Conservation (phyloP, 2,888 invertebrate genomes). For the Phyllotreta striolata region DNA sequence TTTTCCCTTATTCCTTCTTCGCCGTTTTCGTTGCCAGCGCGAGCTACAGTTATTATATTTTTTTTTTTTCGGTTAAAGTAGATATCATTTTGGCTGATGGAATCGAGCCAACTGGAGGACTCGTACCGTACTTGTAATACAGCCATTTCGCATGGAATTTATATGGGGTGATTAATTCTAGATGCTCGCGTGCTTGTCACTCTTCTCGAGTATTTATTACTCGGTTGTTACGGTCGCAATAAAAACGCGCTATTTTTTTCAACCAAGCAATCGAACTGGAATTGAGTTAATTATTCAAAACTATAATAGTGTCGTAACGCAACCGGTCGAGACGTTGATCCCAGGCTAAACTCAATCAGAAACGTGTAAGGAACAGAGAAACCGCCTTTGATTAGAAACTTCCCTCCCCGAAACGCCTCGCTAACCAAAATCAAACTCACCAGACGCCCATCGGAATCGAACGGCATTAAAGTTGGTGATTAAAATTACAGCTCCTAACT, state of each 20-base stretch:
- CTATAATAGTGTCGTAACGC: no score
- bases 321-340: no score
- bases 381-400: constrained; percentile 13
- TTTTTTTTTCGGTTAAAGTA: background rate
- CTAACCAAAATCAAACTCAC: constrained; percentile 15
- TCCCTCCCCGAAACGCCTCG: constrained; percentile 2
- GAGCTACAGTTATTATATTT: background rate
- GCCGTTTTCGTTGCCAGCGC: background rate
- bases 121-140: constrained; percentile 18
- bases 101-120: constrained; percentile 30
- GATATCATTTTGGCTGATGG: constrained; percentile 31
- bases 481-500: constrained; percentile 54
- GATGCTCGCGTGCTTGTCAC: constrained; percentile 21
- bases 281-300: no score
- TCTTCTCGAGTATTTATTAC: constrained; percentile 26
- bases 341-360: background rate
- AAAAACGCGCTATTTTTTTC: no score
- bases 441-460: constrained; percentile 22
- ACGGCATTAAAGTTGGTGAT: constrained; percentile 49
- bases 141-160: constrained; percentile 30
- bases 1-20: background rate
- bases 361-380: constrained; percentile 12
- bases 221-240: constrained; percentile 8
- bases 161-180: constrained; percentile 30
- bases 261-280: no score